Conservation (phyloP, 2,888 invertebrate species). For the Tetragonisca angustula region DNA sequence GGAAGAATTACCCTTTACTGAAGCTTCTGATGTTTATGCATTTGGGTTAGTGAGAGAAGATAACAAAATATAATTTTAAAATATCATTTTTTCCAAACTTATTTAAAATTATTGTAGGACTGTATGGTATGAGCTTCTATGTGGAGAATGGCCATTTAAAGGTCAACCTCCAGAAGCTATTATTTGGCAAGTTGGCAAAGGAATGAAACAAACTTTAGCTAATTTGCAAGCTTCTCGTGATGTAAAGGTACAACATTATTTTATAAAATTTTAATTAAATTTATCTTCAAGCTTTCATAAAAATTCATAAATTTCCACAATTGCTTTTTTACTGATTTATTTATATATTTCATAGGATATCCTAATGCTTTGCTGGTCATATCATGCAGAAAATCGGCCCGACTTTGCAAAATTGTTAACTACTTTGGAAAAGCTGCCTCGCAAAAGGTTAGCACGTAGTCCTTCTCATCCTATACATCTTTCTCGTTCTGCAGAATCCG, state of each 20-base stretch:
- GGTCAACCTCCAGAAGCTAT: slow-evolving; percentile 97
- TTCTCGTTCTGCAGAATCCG: slow-evolving; percentile 97
- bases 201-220: slow-evolving; percentile 97
- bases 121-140: slow-evolving; percentile 98
- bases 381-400: slow-evolving; percentile 92
- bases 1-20: slow-evolving; percentile 95
- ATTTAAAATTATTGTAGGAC: slow-evolving; percentile 87
- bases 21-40: slow-evolving; percentile 97
- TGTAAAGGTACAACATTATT: slow-evolving; percentile 90
- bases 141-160: slow-evolving; percentile 98
- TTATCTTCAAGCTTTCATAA: not conserved
- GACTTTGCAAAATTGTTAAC: slow-evolving; percentile 95
- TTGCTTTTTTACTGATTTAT: slow-evolving; percentile 29
- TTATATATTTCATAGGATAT: slow-evolving; percentile 90
- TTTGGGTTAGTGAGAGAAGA: slow-evolving; percentile 90
- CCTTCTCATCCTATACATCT: slow-evolving; percentile 99
- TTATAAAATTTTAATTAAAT: slow-evolving; percentile 8
- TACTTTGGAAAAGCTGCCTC: slow-evolving; percentile 95
- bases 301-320: slow-evolving; percentile 1
- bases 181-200: slow-evolving; percentile 99
- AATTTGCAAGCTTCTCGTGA: slow-evolving; percentile 97
- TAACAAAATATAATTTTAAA: slow-evolving; percentile 2
- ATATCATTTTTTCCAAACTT: not conserved
- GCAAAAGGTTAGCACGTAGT: slow-evolving; percentile 97
- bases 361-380: slow-evolving; percentile 98